A percentile compares a stretch with the other conserved stretches of the same genome.
phyloP scores from a whole-genome alignment of 2,888 invertebrate genomes.

The Colostygia pectinataria region DNA sequence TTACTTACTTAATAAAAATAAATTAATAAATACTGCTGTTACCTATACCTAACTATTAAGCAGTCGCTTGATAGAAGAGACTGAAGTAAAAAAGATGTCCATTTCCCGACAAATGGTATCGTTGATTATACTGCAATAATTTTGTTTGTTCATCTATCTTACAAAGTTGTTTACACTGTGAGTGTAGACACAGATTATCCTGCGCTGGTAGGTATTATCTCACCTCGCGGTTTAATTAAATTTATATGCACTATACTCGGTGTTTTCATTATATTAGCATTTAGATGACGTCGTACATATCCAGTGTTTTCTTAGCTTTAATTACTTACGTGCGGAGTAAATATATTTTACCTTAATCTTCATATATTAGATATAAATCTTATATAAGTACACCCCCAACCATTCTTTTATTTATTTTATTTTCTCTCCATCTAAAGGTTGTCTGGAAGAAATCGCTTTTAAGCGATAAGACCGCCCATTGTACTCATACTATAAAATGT shows the following conservation, averaged over 20 bases:
- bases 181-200: slow-evolving; percentile 21
- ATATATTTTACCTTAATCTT: slow-evolving; percentile 14
- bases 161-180: slow-evolving; percentile 15
- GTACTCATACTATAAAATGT: no score
- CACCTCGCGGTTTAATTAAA: slow-evolving; percentile 36
- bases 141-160: slow-evolving; percentile 10
- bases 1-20: no score
- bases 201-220: slow-evolving; percentile 24
- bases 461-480: no score
- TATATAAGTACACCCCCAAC: no score
- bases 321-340: slow-evolving; percentile 32
- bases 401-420: no score
- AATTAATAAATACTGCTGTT: no score
- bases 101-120: no score
- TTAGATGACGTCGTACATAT: slow-evolving; percentile 29
- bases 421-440: no score
- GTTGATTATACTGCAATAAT: slow-evolving; percentile 1
- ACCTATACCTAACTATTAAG: no score
- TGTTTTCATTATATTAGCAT: slow-evolving; percentile 37
- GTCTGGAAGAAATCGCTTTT: no score
- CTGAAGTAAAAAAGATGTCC: no score
- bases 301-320: slow-evolving; percentile 29
- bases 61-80: no score
- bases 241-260: slow-evolving; percentile 41
- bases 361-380: slow-evolving; percentile 15